Evolutionary conservation across 1,140 invertebrate species (phyloP), one percentile per base, ranked within the genome.

Genomic region (Contarinia nasturtii): DNA sequence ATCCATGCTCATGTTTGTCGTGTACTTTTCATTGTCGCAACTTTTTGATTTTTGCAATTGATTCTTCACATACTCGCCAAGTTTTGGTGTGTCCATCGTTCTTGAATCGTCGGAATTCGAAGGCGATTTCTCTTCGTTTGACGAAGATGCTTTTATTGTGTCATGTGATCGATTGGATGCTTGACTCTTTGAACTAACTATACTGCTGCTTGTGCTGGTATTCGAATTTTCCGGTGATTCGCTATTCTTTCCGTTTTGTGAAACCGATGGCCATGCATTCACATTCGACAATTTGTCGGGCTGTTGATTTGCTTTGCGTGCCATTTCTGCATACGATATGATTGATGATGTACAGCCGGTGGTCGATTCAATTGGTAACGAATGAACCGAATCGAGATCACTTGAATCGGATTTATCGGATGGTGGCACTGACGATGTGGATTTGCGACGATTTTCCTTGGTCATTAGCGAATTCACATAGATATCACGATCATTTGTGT

Each of bases 351-450:
- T 46, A 7, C 20, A 33, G 8, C 3, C 8, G 8, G 12, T 36
- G 11, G 49, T 56, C 33, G 58, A 60, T 46, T 75, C 76, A 19
- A 79, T 75, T 11, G 80, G 80, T 46, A 83, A 60, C 42, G 79
- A 82, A 61, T 82, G 79, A 11, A 82, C 77, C 15, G 78, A 80
- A 53, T 82, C 80, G 41, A 74, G 66, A 55, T 81, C 79, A 51
- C 73, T 73, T 41, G 70, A 70, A 55, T 77, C 77, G 0, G 77
- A 79, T 59, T 80, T 80, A 44, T 83, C 80, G 40, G 73, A 76
- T 5, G 74, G 74, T n/a, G 75, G 74, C 56, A 75, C 67, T 10
- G 72, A 75, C 46, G 71, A 71, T 1, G 74, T 73, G 1, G 70
- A 74, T 56, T 76, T 76, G 33, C 71, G 59, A 3, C 71, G 57